Base-by-base conservation (phyloP, 2,888 invertebrate genomes). In the Ischnura elegans region DNA sequence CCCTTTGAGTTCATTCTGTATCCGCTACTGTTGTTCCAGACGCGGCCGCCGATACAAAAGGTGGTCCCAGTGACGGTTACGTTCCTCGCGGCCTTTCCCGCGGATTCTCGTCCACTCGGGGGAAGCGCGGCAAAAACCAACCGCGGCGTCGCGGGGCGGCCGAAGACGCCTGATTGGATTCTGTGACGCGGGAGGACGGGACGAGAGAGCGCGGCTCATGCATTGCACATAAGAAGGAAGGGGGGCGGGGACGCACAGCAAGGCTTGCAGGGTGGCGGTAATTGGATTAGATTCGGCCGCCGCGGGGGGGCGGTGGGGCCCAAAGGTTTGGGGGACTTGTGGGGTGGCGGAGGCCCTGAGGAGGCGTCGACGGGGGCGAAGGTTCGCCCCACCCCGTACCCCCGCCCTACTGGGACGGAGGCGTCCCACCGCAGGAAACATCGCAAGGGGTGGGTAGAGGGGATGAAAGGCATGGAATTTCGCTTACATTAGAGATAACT, bases 211-310 rank as follows among this genome's bases (percentile, higher is more conserved):
- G 85, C 25, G 86, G 55, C 25, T 51, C 42, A 51, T 51, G 36
- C 87, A 36, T 4, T 25, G 51, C 36, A 46, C 16, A 51, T 29
- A 55, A 51, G 86, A 45, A 46, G 87, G 47, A 19, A n/a, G 47
- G 29, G 45, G 47, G 25, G 16, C 61, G 6, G 47, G 87, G 51
- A 47, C 19, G 51, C 51, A 51, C 16, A 87, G 36, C 2, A 29
- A 42, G 36, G 55, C 29, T n/a, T 87, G 45, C 87, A 47, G 87
- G 29, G 21, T 5, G 51, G 25, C 43, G 61, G 43, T 90, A 90
- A 90, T 90, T 90, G 61, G 90, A 90, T 90, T 90, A 66, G 61
- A 90, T 90, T 90, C 66, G 21, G 66, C 61, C 43, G 43, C 43
- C 25, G 61, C 13, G 61, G 45, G 21, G 55, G 87, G 2, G 46